A percentile compares a stretch with the other conserved stretches of the same genome.
These are phyloP conservation scores for Eupithecia centaureata DNA, from an alignment of 2,888 invertebrate genomes.

Conservation along the genomic window DNA sequence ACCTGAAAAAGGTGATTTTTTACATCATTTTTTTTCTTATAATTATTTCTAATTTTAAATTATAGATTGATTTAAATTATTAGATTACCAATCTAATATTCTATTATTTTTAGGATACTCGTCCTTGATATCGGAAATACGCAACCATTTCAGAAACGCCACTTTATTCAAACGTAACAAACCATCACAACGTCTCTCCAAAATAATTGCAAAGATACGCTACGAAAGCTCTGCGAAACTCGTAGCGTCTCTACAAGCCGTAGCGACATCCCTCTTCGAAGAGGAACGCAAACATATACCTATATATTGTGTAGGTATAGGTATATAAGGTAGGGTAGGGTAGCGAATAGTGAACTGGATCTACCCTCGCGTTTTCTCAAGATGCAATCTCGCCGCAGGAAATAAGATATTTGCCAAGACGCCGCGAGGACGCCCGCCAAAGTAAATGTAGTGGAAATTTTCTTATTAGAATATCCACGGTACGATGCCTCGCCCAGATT, in stretches of 20 bases:
- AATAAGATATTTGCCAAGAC: conserved; percentile 85
- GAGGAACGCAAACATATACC: conserved; percentile 29
- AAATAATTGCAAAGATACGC: conserved; percentile 41
- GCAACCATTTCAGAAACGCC: conserved; percentile 9
- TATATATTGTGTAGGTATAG: conserved; percentile 35
- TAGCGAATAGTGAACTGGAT: conserved; percentile 78
- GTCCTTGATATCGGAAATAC: not conserved
- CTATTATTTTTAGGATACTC: no score
- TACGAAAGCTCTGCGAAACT: conserved; percentile 43
- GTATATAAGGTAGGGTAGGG: conserved; percentile 55
- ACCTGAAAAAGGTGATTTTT: no score
- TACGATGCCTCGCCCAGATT: conserved; percentile 79
- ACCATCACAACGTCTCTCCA: conserved; percentile 23
- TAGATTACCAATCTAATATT: no score
- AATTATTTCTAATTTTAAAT: no score
- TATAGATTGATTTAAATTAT: no score
- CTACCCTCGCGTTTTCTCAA: conserved; percentile 84
- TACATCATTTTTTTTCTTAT: no score
- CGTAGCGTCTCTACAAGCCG: conserved; percentile 50
- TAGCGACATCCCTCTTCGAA: conserved; percentile 26
- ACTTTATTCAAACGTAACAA: conserved; percentile 14
- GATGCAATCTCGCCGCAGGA: conserved; percentile 85
- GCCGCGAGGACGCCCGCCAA: conserved; percentile 82
- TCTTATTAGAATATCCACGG: conserved; percentile 84
- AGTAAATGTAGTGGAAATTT: conserved; percentile 85